Evolutionary conservation across 64 coral and sea anemone species (phyloP), one percentile per base, ranked within the genome.

Genomic region (Cladopsammia gracilis): DNA sequence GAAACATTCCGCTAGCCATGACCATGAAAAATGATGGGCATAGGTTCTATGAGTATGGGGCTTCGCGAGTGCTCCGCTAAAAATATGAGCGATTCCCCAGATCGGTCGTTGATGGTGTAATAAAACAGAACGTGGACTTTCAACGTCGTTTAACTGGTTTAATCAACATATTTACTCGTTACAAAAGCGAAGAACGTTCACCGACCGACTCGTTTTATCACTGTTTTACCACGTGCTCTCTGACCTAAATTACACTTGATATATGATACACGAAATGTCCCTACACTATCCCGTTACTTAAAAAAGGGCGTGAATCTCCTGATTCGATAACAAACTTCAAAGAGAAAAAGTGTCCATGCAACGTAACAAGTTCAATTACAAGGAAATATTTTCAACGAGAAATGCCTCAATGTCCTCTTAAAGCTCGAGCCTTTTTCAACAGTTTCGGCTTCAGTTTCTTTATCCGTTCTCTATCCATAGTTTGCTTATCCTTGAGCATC

Each of bases 361-460:
- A 34, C 34, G 34, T 34, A 73, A 73, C 45, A 76, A 76, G n/a
- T 15, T 76, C 47, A 53, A 76, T 76, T 15, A 45, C 2, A 12
- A 45, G 47, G 34, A 44, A 73, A 25, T 20, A 53, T 77, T 54
- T 6, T 54, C 74, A 48, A 54, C 18, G 53, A 11, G 48, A 76
- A 51, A 10, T 51, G 44, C 20, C 11, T 76, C 73, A 76, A 51
- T 46, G 73, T 48, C 22, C 73, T n/a, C 16, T 15, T 19, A 76
- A 51, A 51, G 13, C 9, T 76, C 47, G 50, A 52, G 48, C 47
- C 48, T 76, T 76, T 19, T 76, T 76, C 73, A 51, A 19, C 48
- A 76, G 20, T 76, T 76, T 76, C 51, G 73, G 73, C 5, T 45
- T 75, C 73, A 75, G 73, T 44, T 22, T 76, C 73, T 76, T 52